Percentiles rank a stretch among this genome's conserved stretches.
These are phyloP conservation scores for Dasyprocta punctata DNA, from an alignment of 2,113 vertebrate genomes.

Conservation along the genomic window DNA sequence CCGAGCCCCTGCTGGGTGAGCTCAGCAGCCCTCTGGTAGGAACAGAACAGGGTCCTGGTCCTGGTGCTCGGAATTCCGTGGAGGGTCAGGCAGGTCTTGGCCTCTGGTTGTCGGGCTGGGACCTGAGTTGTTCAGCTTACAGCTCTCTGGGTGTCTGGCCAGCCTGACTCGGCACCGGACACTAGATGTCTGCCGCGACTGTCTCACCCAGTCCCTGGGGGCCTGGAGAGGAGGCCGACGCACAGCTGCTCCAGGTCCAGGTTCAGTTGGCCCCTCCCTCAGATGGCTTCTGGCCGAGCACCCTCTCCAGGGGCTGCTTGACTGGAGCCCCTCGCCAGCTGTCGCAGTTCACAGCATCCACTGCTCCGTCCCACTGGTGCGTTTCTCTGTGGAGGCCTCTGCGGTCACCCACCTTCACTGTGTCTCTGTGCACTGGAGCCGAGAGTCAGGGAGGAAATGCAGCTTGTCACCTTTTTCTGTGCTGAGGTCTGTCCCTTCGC, in stretches of 20 bases:
- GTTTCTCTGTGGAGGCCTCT: background rate
- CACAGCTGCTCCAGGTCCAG: background rate
- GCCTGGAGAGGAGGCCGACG: background rate
- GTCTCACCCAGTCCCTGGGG: background rate
- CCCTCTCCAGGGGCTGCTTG: background rate
- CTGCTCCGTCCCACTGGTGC: background rate
- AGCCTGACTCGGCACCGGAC: background rate
- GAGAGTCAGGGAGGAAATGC: background rate
- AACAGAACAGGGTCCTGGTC: background rate
- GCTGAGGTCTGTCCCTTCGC: background rate
- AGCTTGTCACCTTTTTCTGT: background rate
- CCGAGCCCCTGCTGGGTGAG: background rate
- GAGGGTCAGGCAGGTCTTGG: background rate
- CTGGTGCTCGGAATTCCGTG: background rate
- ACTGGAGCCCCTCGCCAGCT: background rate
- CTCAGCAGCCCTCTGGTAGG: background rate
- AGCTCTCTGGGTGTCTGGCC: background rate
- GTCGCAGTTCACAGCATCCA: background rate
- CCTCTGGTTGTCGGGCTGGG: background rate
- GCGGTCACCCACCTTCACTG: background rate
- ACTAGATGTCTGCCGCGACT: background rate
- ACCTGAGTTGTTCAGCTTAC: background rate
- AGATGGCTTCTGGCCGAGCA: background rate
- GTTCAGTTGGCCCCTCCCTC: background rate
- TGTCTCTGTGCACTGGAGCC: background rate